These are phyloP conservation scores for Alces alces DNA, from an alignment of 2,113 vertebrate species.

Conservation along the genomic window DNA sequence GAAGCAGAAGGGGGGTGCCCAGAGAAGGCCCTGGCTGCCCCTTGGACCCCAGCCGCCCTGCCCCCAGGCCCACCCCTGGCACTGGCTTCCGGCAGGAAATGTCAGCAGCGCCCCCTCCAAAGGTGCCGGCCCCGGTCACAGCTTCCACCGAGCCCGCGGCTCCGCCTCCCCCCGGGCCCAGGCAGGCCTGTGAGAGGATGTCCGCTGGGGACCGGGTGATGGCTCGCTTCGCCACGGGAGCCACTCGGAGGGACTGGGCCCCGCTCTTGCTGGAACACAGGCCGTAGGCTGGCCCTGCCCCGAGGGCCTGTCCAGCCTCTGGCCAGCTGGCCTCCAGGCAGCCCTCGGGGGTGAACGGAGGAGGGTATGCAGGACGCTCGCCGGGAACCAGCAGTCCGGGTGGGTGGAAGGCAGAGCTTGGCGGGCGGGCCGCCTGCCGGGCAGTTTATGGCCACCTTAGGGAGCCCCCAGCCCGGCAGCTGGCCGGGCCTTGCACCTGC, in stretches of 20 bases:
- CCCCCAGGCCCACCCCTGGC: not conserved
- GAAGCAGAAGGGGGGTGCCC: not conserved
- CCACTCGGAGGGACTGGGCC: rapidly evolving
- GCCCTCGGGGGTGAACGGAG: rapidly evolving
- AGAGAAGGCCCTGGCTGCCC: not conserved
- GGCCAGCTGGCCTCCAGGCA: not conserved
- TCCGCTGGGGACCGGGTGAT: rapidly evolving
- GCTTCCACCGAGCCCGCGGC: not conserved
- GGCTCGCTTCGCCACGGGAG: not conserved
- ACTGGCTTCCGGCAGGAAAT: not conserved
- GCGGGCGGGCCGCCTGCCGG: not conserved
- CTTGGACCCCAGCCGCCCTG: not conserved
- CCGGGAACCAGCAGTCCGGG: rapidly evolving
- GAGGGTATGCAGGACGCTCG: rapidly evolving
- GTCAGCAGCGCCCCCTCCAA: not conserved
- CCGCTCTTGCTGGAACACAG: not conserved
- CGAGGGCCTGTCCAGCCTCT: not conserved
- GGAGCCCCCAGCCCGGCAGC: constrained; percentile 65
- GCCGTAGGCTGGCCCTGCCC: not conserved
- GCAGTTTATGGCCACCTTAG: not conserved
- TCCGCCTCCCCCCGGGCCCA: not conserved
- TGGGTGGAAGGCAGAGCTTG: too few relatives aligned
- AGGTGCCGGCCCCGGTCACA: not conserved
- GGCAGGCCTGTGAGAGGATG: rapidly evolving
- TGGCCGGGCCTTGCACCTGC: constrained; percentile 88